Conservation (phyloP, 1,140 invertebrate genomes). For the Gerris buenoi region DNA sequence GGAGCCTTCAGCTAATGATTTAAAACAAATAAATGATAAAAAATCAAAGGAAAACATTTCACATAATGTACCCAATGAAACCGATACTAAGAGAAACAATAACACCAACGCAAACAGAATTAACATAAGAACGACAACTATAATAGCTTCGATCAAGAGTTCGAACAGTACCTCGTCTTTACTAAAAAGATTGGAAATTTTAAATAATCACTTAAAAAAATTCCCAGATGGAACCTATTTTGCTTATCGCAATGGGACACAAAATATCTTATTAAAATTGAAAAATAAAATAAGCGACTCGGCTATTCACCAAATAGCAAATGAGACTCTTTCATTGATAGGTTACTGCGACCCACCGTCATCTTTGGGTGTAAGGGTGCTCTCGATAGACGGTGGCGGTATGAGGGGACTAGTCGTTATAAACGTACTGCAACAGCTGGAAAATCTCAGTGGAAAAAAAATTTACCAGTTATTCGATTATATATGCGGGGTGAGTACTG, state of each 20-base stretch:
- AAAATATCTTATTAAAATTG: slow-evolving; percentile 6
- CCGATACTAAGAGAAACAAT: no score
- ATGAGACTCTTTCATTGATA: slow-evolving; percentile 53
- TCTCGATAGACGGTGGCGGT: slow-evolving; percentile 81
- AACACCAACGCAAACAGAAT: no score
- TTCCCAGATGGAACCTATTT: background rate
- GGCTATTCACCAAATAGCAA: slow-evolving; percentile 21
- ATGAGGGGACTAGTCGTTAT: slow-evolving; percentile 64
- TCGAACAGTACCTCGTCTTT: background rate
- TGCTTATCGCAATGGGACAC: background rate
- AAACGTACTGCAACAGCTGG: slow-evolving; percentile 60
- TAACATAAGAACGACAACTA: background rate
- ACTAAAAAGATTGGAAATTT: background rate
- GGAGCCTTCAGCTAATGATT: no score
- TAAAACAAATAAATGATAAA: no score
- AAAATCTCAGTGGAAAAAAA: slow-evolving; percentile 47
- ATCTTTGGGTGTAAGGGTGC: slow-evolving; percentile 57
- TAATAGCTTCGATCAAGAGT: background rate
- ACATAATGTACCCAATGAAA: no score
- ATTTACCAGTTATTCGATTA: slow-evolving; percentile 69
- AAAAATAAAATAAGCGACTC: slow-evolving; percentile 30
- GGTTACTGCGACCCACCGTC: slow-evolving; percentile 54
- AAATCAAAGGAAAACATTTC: no score
- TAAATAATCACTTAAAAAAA: background rate
- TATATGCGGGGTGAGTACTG: slow-evolving; percentile 81